A percentile compares a stretch with the other conserved stretches of the same genome.
These are phyloP conservation scores for Chionodraco myersi DNA, from an alignment of 2,113 vertebrate genomes.

Conservation along the genomic window DNA sequence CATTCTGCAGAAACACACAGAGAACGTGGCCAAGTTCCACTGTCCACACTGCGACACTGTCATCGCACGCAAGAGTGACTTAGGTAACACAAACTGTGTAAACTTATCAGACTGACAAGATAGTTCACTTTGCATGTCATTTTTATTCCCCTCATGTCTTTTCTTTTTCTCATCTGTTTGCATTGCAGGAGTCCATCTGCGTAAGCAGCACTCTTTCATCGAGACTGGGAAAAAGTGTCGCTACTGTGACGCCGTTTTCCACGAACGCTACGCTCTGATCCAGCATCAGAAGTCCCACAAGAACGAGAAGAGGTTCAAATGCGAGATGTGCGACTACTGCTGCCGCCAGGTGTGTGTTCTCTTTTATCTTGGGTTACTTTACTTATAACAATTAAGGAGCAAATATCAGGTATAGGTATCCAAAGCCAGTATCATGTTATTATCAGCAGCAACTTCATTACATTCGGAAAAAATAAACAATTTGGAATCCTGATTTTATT, in stretches of 20 bases:
- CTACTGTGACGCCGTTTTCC: constrained; percentile 96
- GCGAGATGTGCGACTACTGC: constrained; percentile 97
- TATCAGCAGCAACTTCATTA: too few species aligned
- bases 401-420: background rate
- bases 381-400: background rate
- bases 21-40: constrained; percentile 99
- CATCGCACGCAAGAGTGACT: constrained; percentile 96
- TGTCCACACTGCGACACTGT: constrained; percentile 99
- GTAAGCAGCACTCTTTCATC: constrained; percentile 98
- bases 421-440: background rate
- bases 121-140: background rate
- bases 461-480: too few species aligned
- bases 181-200: constrained; percentile 90
- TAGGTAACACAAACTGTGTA: constrained; percentile 82
- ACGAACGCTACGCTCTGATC: constrained; percentile 96
- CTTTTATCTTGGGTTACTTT: background rate
- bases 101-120: background rate
- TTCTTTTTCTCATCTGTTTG: background rate
- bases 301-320: constrained; percentile 98
- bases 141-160: background rate
- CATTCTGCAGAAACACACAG: constrained; percentile 98
- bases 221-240: constrained; percentile 97
- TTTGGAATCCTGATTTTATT: too few species aligned
- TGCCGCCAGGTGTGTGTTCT: constrained; percentile 90
- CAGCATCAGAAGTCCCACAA: constrained; percentile 99